Conservation (phyloP, 2,888 invertebrate species). For the Parapristionchus giblindavisi region DNA sequence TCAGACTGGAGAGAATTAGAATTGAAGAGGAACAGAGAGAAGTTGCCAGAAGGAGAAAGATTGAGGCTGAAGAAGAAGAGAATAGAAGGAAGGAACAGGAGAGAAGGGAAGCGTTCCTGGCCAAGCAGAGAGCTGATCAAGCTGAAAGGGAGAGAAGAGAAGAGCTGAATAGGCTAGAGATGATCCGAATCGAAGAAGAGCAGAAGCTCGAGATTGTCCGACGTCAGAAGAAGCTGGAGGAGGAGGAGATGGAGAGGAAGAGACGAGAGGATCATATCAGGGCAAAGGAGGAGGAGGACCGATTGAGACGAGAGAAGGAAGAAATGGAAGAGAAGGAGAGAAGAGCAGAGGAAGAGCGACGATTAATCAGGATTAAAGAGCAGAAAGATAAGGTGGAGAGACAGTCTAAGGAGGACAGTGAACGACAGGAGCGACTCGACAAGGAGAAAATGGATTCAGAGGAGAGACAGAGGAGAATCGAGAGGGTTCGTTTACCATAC, state of each 20-base stretch:
- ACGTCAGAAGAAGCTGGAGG: background rate
- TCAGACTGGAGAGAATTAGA: background rate
- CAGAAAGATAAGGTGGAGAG: background rate
- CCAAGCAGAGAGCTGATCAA: background rate
- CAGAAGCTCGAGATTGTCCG: slow-evolving; percentile 14
- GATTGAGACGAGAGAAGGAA: slow-evolving; percentile 4
- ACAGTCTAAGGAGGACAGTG: slow-evolving; percentile 7
- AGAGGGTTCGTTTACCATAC: background rate
- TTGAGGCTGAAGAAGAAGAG: slow-evolving; percentile 22
- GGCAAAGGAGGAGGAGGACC: background rate
- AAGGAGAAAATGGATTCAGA: slow-evolving; percentile 30
- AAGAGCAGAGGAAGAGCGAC: slow-evolving; percentile 1
- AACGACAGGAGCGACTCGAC: background rate
- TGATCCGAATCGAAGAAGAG: slow-evolving; percentile 12
- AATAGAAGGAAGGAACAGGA: slow-evolving; percentile 8
- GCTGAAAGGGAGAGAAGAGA: slow-evolving; percentile 20
- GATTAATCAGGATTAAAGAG: background rate
- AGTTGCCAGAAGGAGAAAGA: background rate
- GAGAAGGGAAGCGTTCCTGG: slow-evolving; percentile 14
- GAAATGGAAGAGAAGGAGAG: background rate
- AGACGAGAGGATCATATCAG: background rate
- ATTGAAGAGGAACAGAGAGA: background rate
- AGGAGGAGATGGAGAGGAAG: background rate
- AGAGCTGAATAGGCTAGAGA: background rate
- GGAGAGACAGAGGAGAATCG: slow-evolving; percentile 37